Evolutionary conservation across 2,888 invertebrate genomes (phyloP), one percentile per base, ranked within the genome.

Genomic region (Noctua comes): DNA sequence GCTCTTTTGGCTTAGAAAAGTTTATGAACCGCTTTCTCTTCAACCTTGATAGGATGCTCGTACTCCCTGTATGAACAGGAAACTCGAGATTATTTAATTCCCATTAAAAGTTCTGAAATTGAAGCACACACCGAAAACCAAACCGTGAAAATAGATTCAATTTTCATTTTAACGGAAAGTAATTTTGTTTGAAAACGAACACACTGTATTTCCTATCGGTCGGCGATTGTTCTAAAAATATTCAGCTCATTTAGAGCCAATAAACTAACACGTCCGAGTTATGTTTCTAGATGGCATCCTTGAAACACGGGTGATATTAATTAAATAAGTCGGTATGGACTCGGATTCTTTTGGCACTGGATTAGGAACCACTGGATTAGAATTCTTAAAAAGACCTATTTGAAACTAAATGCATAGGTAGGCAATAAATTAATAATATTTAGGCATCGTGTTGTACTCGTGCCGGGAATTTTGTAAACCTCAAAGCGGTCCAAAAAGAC

Each of bases 281-380:
- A 73, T 16, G 5, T 62, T 76, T 64, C 36, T 51, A 36, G 27
- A n/a, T 46, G 36, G 54, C 62, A 74, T 73, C 46, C 48, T 74
- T 68, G 59, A 74, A 68, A 73, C 59, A 24, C 36, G 4, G 27
- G 2, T 76, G 59, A 76, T 65, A 73, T 27, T 76, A 46, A 71
- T 79, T 71, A 68, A 73, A 82, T 73, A 68, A 65, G 77, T 59
- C 11, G 65, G 59, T 21, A 46, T 31, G n/a, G 36, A 31, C 40
- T 54, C 11, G 13, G 48, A 71, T 27, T 5, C 0, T 1, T 66
- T 1, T 66, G 31, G n/a, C 13, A 43, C 72, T n/a, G n/a, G n/a
- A n/a, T n/a, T n/a, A n/a, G n/a, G n/a, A n/a, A n/a, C n/a, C n/a
- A n/a, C n/a, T 51, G 59, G 76, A 80, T 54, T 24, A 24, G 24